A percentile compares a stretch with the other conserved stretches of the same genome.
These are phyloP conservation scores for Panulirus ornatus DNA, from an alignment of 1,140 invertebrate species.

Conservation along the genomic window DNA sequence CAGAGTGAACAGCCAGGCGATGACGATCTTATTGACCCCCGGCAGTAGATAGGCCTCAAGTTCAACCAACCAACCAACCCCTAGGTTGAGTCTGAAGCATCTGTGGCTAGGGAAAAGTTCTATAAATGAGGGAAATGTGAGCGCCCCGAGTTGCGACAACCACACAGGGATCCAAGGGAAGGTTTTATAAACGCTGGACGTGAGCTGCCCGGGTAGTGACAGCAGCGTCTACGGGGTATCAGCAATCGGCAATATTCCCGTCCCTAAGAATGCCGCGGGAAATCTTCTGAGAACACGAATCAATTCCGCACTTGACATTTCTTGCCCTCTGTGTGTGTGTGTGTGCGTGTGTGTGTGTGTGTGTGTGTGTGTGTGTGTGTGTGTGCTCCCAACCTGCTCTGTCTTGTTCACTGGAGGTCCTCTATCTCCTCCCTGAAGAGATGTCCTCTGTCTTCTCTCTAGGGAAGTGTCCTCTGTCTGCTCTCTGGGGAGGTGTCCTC, in stretches of 20 bases:
- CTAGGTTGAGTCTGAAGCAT: too few relatives aligned
- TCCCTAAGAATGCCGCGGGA: not conserved
- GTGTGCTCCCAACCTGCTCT: not conserved
- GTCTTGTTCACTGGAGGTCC: not conserved
- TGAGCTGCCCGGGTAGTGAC: not conserved
- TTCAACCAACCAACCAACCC: too few relatives aligned
- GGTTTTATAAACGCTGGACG: not conserved
- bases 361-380: constrained; percentile 4
- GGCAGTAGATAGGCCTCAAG: too few relatives aligned
- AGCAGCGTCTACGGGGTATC: not conserved
- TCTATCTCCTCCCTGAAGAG: too few relatives aligned
- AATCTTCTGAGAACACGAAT: not conserved
- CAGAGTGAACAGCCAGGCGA: not conserved
- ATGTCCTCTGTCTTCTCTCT: too few relatives aligned
- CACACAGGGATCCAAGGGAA: not conserved
- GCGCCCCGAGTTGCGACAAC: too few relatives aligned
- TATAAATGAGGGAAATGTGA: too few relatives aligned
- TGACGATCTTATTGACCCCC: constrained; percentile 1
- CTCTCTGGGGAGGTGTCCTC: too few relatives aligned
- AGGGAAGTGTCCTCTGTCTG: too few relatives aligned
- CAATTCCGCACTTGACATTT: not conserved
- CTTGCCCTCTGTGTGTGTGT: too few relatives aligned
- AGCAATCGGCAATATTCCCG: not conserved
- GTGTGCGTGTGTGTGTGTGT: not conserved
- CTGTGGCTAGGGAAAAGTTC: too few relatives aligned